A percentile compares a stretch with the other conserved stretches of the same genome.
Evolutionary conservation across 2,888 invertebrate genomes (phyloP).

Genomic region (Pheosia tremula): DNA sequence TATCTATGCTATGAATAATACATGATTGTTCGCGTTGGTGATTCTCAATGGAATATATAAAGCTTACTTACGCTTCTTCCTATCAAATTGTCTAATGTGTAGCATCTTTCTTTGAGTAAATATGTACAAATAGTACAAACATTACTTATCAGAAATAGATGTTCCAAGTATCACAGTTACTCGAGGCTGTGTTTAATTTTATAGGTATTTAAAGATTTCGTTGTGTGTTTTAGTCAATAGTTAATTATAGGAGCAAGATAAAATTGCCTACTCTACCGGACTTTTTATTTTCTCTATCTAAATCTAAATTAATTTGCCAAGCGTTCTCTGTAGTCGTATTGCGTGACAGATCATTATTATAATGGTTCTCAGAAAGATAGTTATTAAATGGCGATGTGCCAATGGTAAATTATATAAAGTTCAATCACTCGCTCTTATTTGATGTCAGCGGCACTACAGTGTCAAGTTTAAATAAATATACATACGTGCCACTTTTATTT

Average conservation of each 20-base stretch:
- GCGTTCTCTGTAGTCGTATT: neutral
- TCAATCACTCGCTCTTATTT: slow-evolving; percentile 3
- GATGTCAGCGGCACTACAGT: neutral
- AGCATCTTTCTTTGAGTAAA: neutral
- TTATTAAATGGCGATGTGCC: neutral
- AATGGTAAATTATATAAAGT: neutral
- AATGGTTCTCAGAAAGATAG: neutral
- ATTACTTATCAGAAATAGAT: neutral
- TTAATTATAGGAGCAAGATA: neutral
- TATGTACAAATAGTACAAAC: neutral
- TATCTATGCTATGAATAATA: too few species aligned
- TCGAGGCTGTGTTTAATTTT: neutral
- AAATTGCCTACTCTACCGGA: neutral
- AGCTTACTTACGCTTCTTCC: too few species aligned
- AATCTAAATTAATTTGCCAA: neutral
- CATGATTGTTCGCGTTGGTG: too few species aligned
- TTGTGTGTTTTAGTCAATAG: neutral
- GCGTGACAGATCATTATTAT: neutral
- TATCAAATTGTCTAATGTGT: neutral
- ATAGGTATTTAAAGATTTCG: neutral
- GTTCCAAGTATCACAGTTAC: neutral
- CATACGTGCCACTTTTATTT: neutral
- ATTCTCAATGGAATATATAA: too few species aligned
- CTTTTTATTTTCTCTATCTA: neutral
- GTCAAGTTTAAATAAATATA: neutral